Percentiles rank a stretch among this genome's conserved stretches.
Conservation (phyloP, 2,113 vertebrate species). For the Dendropsophus ebraccatus region DNA sequence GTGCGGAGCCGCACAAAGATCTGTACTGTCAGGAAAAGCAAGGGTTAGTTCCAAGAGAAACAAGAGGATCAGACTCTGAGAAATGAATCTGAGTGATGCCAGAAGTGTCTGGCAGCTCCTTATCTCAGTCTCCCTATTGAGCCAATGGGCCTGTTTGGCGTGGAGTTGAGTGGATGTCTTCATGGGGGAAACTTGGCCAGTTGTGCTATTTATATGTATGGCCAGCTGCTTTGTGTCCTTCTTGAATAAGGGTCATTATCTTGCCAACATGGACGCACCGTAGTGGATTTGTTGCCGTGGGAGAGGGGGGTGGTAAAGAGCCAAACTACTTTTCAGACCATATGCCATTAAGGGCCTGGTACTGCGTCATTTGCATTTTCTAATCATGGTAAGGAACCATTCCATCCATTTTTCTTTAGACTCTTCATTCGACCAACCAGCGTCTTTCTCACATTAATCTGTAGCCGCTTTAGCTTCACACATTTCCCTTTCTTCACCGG, state of each 20-base stretch:
- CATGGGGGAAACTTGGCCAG: not conserved
- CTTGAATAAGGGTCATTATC: not conserved
- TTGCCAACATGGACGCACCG: not conserved
- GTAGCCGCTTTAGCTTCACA: not conserved
- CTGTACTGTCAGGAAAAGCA: not conserved
- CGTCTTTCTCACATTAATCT: not conserved
- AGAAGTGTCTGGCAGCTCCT: no score
- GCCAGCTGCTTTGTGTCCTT: not conserved
- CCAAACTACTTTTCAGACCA: conserved; percentile 39
- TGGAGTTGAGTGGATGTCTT: not conserved
- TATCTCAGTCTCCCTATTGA: not conserved
- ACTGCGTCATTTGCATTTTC: conserved; percentile 11
- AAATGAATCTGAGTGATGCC: not conserved
- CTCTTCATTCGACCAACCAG: not conserved
- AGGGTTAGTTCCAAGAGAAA: not conserved
- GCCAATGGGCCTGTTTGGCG: not conserved
- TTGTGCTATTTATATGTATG: not conserved
- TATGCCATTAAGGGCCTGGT: conserved; percentile 14
- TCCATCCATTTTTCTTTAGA: not conserved
- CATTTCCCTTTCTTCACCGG: not conserved
- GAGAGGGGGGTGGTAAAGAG: not conserved
- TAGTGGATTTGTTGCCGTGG: conserved; percentile 2
- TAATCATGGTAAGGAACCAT: not conserved
- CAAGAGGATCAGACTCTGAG: no score
- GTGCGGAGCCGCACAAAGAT: not conserved